Conservation (phyloP, 2,888 invertebrate species). For the Callyntrura guangdongensis region DNA sequence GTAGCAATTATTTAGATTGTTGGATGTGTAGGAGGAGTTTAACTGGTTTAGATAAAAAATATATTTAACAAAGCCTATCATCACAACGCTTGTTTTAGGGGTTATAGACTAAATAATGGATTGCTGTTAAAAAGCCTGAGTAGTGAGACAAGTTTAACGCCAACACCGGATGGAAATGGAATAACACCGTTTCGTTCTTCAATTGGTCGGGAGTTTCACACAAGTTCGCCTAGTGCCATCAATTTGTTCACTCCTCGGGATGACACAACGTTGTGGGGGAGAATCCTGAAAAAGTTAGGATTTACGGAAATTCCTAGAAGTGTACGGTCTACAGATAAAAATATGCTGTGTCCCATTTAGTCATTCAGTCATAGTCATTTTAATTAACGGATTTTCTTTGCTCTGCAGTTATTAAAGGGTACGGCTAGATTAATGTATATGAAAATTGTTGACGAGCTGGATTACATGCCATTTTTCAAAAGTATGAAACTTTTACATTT, state of each 20-base stretch:
- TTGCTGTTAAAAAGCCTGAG: neutral
- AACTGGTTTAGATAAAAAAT: neutral
- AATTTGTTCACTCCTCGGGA: constrained; percentile 43
- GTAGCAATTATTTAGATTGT: neutral
- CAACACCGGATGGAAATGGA: too few species aligned
- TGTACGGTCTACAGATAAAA: constrained; percentile 35
- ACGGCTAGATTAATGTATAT: constrained; percentile 91
- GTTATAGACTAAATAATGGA: too few species aligned
- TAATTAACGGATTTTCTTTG: constrained; percentile 17
- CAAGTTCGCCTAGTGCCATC: neutral
- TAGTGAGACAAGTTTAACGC: neutral
- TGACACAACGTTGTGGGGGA: constrained; percentile 58
- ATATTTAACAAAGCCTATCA: neutral
- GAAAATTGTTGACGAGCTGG: constrained; percentile 90
- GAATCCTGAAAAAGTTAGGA: constrained; percentile 87
- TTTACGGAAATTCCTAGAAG: constrained; percentile 87
- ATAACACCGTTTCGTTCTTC: neutral
- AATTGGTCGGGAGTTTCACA: constrained; percentile 23
- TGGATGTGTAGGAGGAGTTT: neutral
- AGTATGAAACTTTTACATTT: constrained; percentile 75
- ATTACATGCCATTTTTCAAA: constrained; percentile 90
- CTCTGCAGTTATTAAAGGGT: constrained; percentile 89
- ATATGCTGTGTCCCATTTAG: neutral
- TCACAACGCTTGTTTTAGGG: too few species aligned
- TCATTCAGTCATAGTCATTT: too few species aligned